Evolutionary conservation across 2,888 invertebrate species (phyloP), one percentile per base, ranked within the genome.

Genomic region (Dryococelus australis): DNA sequence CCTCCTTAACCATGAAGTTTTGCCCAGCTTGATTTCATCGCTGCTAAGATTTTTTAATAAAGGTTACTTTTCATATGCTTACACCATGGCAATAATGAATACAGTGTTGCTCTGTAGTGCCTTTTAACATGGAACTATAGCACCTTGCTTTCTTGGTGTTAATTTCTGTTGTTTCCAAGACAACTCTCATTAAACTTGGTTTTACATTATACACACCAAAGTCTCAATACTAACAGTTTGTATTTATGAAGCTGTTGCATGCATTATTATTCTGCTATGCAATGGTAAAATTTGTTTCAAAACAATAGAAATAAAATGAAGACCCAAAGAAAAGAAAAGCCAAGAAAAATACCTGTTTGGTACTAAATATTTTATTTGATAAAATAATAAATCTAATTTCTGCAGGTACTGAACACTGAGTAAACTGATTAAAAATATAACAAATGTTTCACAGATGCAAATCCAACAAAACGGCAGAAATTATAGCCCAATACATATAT

Each of bases 361-460:
- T 9, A 20, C n/a, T n/a, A 24, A n/a, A 65, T 24, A 24, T 65
- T 65, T 65, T 65, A 65, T 65, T 65, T 65, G 65, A 24, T 65
- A 65, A 65, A 65, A 65, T n/a, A 65, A 65, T 65, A 65, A 65
- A 65, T 24, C 13, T 65, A 65, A 65, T 24, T n/a, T 65, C 8
- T n/a, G 65, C 65, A 65, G 65, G 65, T 65, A 65, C 65, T n/a
- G n/a, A 65, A 65, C 65, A 65, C 65, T 24, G 65, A 65, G 65
- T n/a, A 65, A 65, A n/a, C 8, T n/a, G 24, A 65, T 65, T n/a
- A 65, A 65, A 51, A 51, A 65, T 24, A 65, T 65, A 65, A 65
- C 65, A 65, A 65, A 65, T 65, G n/a, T 65, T 65, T 65, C 65
- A n/a, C 65, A n/a, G 24, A 16, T 65, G 65, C 65, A n/a, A n/a